Base-by-base conservation (phyloP, 1,140 invertebrate genomes). In the Holotrichia oblita region DNA sequence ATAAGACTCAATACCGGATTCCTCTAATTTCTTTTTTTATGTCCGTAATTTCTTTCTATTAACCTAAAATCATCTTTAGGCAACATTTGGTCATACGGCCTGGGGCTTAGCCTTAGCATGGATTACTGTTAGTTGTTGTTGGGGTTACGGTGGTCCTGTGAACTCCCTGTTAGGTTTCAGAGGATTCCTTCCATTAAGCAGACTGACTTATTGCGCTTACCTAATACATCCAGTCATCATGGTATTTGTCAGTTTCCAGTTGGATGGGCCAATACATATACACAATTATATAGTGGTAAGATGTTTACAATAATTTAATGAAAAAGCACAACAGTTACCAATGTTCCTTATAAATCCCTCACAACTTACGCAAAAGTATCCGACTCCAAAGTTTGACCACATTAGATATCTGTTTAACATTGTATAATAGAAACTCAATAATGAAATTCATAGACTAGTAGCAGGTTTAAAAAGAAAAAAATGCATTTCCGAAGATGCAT, bases 201-300 rank as follows among this genome's bases (percentile, higher is more conserved):
- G 96, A 74, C 90, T 98, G 42, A 97, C 96, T 0, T 98, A 97
- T 87, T 95, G 94, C 85, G 94, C 95, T 8, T 98, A 98, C 86
- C 90, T 98, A 27, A 91, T 98, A 12, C 96, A 98, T 88, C 95
- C 95, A 8, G 91, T 95, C 78, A 91, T 96, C 78, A 95, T 95
- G 93, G 91, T 93, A 86, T 90, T 93, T 59, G 93, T 92, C 14
- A 91, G 92, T 48, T 95, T 92, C 83, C 89, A 92, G 59, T 91
- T 95, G 89, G 94, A 95, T 81, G 93, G 93, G 80, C 92, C 94
- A 2, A 86, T 94, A 14, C 93, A 95, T 85, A 85, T 95, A 17
- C 91, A 94, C 85, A 93, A 94, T 82, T 88, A 89, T 8, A 87
- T 94, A 74, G 91, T 94, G 83, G 93, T 94, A 86, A 89, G 87